Percentiles rank a stretch among this genome's conserved stretches.
Evolutionary conservation across 2,797 vertebrate species (phyloP).

Genomic region (Dromococcyx pavoninus): DNA sequence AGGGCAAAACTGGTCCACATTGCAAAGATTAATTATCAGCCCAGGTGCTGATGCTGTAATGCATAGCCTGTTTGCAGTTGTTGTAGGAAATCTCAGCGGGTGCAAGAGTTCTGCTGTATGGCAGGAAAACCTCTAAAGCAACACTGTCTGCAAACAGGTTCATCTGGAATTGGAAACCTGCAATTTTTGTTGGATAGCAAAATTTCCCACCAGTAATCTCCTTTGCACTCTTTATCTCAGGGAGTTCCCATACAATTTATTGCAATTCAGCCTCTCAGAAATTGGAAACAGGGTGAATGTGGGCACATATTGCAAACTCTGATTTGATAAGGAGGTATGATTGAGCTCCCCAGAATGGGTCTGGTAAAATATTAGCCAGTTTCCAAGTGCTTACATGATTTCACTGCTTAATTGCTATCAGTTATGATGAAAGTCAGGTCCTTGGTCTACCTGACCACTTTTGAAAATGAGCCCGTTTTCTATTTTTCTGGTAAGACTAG

Average conservation of each 20-base stretch:
- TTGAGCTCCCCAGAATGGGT: background rate
- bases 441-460: background rate
- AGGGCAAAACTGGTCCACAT: background rate
- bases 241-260: background rate
- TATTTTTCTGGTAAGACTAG: background rate
- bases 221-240: background rate
- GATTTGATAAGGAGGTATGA: background rate
- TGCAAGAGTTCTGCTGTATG: background rate
- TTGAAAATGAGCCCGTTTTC: background rate
- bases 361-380: background rate
- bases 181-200: background rate
- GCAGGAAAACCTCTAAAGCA: background rate
- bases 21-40: background rate
- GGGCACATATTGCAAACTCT: background rate
- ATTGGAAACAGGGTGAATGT: background rate
- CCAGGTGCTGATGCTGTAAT: background rate
- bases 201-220: background rate
- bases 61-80: background rate
- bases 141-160: background rate
- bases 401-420: background rate
- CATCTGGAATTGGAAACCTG: background rate
- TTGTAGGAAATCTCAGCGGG: background rate
- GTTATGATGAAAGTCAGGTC: background rate
- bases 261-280: background rate
- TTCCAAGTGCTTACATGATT: background rate